A percentile compares a stretch with the other conserved stretches of the same genome.
These are phyloP conservation scores for Bolborhynchus lineola DNA, from an alignment of 2,113 vertebrate genomes.

Conservation along the genomic window DNA sequence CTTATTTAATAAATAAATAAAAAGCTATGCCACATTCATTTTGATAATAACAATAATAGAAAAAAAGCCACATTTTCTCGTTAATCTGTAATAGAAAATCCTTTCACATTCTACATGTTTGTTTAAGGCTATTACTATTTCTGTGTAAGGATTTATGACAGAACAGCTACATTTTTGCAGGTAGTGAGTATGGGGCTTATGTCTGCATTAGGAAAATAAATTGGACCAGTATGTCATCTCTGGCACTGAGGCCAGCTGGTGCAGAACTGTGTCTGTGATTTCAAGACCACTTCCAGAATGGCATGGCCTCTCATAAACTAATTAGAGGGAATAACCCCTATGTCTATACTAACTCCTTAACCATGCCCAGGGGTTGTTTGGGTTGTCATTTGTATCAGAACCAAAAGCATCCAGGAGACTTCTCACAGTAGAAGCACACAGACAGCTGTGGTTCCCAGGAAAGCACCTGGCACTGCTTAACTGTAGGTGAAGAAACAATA, in stretches of 20 bases:
- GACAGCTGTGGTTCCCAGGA: neutral
- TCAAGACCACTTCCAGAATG: neutral
- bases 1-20: neutral
- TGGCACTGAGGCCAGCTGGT: neutral
- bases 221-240: neutral
- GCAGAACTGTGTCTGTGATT: neutral
- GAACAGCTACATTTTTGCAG: neutral
- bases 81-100: neutral
- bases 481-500: neutral
- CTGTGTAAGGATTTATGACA: neutral
- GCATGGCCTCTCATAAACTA: neutral
- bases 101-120: neutral
- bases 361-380: neutral
- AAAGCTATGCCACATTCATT: neutral
- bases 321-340: neutral
- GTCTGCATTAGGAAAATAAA: neutral
- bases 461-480: neutral
- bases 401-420: neutral
- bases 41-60: neutral
- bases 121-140: neutral
- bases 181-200: neutral
- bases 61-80: neutral
- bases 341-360: neutral
- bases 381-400: neutral
- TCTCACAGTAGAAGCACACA: neutral